Base-by-base conservation (phyloP, 1,140 invertebrate species). In the Araneus ventricosus region DNA sequence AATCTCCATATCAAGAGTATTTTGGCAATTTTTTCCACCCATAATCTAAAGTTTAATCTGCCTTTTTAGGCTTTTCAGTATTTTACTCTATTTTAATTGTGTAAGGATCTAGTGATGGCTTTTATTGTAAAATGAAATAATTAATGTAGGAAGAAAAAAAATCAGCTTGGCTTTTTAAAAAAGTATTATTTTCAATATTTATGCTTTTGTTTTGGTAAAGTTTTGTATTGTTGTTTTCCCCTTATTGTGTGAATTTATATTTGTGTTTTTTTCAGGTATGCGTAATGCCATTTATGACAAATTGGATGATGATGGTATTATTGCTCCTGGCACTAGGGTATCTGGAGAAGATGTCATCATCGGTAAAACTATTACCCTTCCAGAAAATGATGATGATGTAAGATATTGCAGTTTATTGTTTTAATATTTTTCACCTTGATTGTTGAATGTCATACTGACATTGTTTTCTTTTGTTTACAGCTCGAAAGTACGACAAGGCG, bases 261-360 rank as follows among this genome's bases (percentile, higher is more conserved):
- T 41, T 37, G 24, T 8, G 22, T 37, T 92, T 85, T 41, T 75
- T 79, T 59, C 79, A 96, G 99, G 99, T 39, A 99, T 99, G 99
- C 96, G 99, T 92, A 99, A 99, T 96, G 98, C 99, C 82, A 97
- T 99, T 91, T 99, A 99, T 96, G 99, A 99, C 95, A 99, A 99
- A 96, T 96, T 99, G 93, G 99, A 99, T 95, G 98, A 99, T 94
- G 99, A 99, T 96, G 99, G 99, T 80, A 99, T 99, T 94, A 99
- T 99, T 95, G 98, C 99, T 22, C 99, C 99, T 0, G 99, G 99
- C 91, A 98, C 99, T 95, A 97, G 99, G 96, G 99, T 99, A 0
- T 99, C 99, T 27, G 99, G 99, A 57, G 99, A 99, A 96, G 99
- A 99, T 96, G 99, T 99, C 2, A 98, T 99, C 75, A 99, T 99